Base-by-base conservation (phyloP, 2,888 invertebrate genomes). In the Lithophane leautieri region DNA sequence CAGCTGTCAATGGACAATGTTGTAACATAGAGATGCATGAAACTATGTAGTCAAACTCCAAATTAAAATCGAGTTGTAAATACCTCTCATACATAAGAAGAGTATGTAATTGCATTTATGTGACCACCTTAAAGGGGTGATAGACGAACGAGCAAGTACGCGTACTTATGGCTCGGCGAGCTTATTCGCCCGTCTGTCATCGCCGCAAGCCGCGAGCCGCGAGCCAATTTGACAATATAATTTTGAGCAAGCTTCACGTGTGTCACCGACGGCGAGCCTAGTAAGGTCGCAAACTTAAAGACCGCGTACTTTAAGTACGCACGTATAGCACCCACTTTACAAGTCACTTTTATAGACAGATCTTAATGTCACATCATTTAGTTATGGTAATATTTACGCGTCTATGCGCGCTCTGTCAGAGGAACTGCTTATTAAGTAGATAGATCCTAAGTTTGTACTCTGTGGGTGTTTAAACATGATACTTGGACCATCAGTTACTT, bases 351-450 rank as follows among this genome's bases (percentile, higher is more conserved):
- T 52, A 71, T 16, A 74, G 11, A 61, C 0, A 4, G 16, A 58
- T 67, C 16, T 63, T 63, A 78, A 78, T 74, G 62, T 62, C 81
- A 78, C 54, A 67, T 56, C 81, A 34, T 50, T 80, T 50, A 56
- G 9, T 9, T 52, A 79, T 28, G 62, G 11, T 54, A 63, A 40
- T 63, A 40, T 63, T 25, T 63, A 7, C 28, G 14, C 54, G 11
- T 58, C 61, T 54, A 54, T 62, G 28, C 28, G 22, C 14, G 42
- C 54, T 50, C 58, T 62, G 47, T 60, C 63, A 25, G 16, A 52
- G 60, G 54, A 62, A 56, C 80, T 47, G 58, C 73, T 78, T 73
- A 79, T 73, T 78, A 78, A 14, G 34, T 79, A 34, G 2, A 9
- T 7, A 61, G 70, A 52, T 19, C 16, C 52, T 78, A 44, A 71